These are phyloP conservation scores for Apis cerana DNA, from an alignment of 1,140 invertebrate species.

Conservation along the genomic window DNA sequence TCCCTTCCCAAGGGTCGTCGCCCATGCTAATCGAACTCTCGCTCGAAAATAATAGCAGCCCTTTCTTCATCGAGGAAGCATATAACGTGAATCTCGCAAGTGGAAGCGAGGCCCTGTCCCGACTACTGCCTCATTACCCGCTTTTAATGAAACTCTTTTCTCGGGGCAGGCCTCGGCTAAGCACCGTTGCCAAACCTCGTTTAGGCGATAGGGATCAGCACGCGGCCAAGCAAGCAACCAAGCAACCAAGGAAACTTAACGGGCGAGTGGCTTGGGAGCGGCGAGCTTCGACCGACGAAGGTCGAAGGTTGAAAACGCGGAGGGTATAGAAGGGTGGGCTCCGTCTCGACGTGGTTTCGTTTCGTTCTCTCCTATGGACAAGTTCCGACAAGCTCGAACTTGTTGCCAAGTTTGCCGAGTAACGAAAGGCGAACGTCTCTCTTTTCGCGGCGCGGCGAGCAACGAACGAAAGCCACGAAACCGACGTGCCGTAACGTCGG, in stretches of 20 bases:
- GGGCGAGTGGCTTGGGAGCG: constrained; percentile 7
- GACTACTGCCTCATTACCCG: constrained; percentile 71
- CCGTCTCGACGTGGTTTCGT: constrained; percentile 55
- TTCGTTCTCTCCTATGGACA: constrained; percentile 55
- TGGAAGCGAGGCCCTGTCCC: constrained; percentile 56
- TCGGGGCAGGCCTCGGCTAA: constrained; percentile 70
- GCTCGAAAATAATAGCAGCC: constrained; percentile 65
- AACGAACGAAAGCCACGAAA: constrained; percentile 30
- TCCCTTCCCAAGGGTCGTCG: constrained; percentile 50
- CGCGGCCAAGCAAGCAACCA: constrained; percentile 56
- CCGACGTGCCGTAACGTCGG: constrained; percentile 23
- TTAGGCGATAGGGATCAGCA: constrained; percentile 79
- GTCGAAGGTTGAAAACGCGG: constrained; percentile 28
- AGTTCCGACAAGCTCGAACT: constrained; percentile 73
- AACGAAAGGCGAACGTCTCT: constrained; percentile 55
- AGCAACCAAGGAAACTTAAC: constrained; percentile 18
- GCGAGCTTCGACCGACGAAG: background rate
- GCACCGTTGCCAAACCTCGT: constrained; percentile 80
- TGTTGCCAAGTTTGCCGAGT: constrained; percentile 66
- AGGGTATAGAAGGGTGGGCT: constrained; percentile 33
- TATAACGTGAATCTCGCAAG: constrained; percentile 63
- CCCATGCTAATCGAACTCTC: constrained; percentile 66
- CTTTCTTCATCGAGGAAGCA: background rate
- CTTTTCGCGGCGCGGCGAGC: constrained; percentile 55
- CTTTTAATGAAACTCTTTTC: constrained; percentile 80